Base-by-base conservation (phyloP, 2,113 vertebrate species). In the Cygnus buccinator region DNA sequence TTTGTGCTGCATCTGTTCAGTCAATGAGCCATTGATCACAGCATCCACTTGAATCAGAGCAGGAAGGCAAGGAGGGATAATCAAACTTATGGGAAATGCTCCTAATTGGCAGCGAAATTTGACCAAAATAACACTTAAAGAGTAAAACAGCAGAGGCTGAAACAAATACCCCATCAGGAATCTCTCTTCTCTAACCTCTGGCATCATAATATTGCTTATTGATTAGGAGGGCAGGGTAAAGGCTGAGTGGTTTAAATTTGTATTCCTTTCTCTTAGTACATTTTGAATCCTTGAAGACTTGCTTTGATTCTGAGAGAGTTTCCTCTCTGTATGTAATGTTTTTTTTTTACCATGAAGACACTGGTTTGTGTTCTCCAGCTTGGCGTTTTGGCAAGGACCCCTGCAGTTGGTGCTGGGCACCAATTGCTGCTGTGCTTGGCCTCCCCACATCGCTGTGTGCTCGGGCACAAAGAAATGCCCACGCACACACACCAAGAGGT, bases 361-460 rank as follows among this genome's bases (percentile, higher is more conserved):
- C 57, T 8, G 0, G 7, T 9, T 7, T 7, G 58, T 21, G 7
- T 31, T 58, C 81, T 79, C 62, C 58, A 11, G 4, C 35, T 76
- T 29, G 52, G 2, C 0, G 10, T 33, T 70, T 29, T 44, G 65
- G 33, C 14, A 4, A 6, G 54, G 46, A 58, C 37, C 31, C 31
- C 50, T 0, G 0, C 15, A 88, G 78, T 33, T 1, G 0, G 0
- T 14, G 52, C 28, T 63, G 23, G 6, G 63, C 2, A 4, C 89
- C 86, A 29, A 1, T 28, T 31, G n/a, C 72, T 10, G 33, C 66
- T 7, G 35, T 26, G 2, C 25, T 54, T 54, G 21, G 2, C 22
- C 87, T 16, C 54, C 19, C 39, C 2, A 28, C 3, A 0, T 52
- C 37, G 25, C 35, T 4, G 50, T 2, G 1, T 2, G 6, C 26